Percentiles rank a stretch among this genome's conserved stretches.
These are phyloP conservation scores for Galaxea fascicularis DNA, from an alignment of 92 coral and sea anemone species.

Conservation along the genomic window DNA sequence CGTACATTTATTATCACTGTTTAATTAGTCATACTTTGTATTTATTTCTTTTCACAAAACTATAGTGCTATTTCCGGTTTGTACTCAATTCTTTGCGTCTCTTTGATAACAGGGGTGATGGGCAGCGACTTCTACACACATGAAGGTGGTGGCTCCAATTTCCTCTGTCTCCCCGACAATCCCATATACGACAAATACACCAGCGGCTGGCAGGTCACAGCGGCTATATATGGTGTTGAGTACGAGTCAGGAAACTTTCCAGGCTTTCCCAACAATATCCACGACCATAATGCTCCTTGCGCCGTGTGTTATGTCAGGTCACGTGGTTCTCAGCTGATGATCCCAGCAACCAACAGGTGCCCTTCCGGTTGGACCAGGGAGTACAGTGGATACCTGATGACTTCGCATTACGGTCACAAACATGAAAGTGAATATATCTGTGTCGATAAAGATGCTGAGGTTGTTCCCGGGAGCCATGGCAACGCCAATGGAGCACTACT, in stretches of 20 bases:
- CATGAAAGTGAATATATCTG: slow-evolving; percentile 73
- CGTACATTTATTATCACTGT: no score
- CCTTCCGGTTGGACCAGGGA: slow-evolving; percentile 88
- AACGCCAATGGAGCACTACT: slow-evolving; percentile 71
- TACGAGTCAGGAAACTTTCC: slow-evolving; percentile 53
- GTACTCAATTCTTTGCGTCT: no score
- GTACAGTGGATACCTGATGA: slow-evolving; percentile 89
- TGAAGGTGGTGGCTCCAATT: slow-evolving; percentile 61
- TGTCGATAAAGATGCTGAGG: slow-evolving; percentile 77
- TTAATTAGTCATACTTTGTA: no score
- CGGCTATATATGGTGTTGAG: slow-evolving; percentile 71
- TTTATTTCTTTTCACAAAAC: no score
- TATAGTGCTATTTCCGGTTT: no score
- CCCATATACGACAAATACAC: slow-evolving; percentile 52
- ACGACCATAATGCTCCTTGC: slow-evolving; percentile 77
- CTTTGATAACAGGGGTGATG: slow-evolving; percentile 38
- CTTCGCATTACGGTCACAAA: slow-evolving; percentile 53
- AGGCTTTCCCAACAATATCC: slow-evolving; percentile 46
- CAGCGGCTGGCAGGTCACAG: slow-evolving; percentile 32
- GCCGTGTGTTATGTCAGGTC: slow-evolving; percentile 84
- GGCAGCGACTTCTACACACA: slow-evolving; percentile 46
- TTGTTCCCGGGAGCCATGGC: slow-evolving; percentile 48
- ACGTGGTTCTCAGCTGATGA: slow-evolving; percentile 82
- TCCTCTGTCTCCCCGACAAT: slow-evolving; percentile 61
- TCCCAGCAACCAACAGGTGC: slow-evolving; percentile 84